A percentile compares a stretch with the other conserved stretches of the same genome.
These are phyloP conservation scores for Melinaea marsaeus DNA, from an alignment of 2,888 invertebrate species.

Conservation along the genomic window DNA sequence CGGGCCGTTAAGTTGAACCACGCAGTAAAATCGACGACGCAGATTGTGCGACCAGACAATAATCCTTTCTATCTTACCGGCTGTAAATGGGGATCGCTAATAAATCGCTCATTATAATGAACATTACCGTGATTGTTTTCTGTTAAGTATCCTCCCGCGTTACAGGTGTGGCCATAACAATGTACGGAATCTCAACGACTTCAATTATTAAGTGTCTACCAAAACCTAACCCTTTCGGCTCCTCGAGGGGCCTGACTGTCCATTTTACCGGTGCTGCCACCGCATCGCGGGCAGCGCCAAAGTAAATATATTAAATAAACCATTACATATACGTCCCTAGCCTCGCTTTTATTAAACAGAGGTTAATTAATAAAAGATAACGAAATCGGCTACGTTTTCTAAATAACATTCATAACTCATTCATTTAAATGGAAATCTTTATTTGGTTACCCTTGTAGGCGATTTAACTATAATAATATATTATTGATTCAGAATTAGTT, in stretches of 20 bases:
- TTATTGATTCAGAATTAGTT: too few relatives aligned
- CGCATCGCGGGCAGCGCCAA: conserved; percentile 47
- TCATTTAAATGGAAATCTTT: conserved; percentile 9
- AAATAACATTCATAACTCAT: conserved; percentile 14
- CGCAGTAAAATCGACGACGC: conserved; percentile 60
- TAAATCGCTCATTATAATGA: conserved; percentile 76
- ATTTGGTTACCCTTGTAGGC: background rate
- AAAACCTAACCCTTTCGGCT: conserved; percentile 69
- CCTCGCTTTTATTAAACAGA: conserved; percentile 43
- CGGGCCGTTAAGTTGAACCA: conserved; percentile 55
- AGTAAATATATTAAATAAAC: conserved; percentile 59
- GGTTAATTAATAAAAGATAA: conserved; percentile 41
- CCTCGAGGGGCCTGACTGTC: conserved; percentile 72
- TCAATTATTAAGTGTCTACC: conserved; percentile 75
- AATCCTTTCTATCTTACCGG: conserved; percentile 59
- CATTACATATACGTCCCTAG: conserved; percentile 47
- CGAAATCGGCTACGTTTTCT: conserved; percentile 24
- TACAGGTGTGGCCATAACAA: conserved; percentile 67
- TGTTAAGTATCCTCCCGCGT: conserved; percentile 51
- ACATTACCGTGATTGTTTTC: conserved; percentile 73
- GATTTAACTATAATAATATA: too few relatives aligned
- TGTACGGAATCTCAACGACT: conserved; percentile 75
- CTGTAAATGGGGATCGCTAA: conserved; percentile 71
- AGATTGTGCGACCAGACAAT: conserved; percentile 58
- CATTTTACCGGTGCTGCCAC: conserved; percentile 68